Percentiles rank a stretch among this genome's conserved stretches.
phyloP scores from a whole-genome alignment of 2,113 vertebrate species.

The Muntiacus reevesi region DNA sequence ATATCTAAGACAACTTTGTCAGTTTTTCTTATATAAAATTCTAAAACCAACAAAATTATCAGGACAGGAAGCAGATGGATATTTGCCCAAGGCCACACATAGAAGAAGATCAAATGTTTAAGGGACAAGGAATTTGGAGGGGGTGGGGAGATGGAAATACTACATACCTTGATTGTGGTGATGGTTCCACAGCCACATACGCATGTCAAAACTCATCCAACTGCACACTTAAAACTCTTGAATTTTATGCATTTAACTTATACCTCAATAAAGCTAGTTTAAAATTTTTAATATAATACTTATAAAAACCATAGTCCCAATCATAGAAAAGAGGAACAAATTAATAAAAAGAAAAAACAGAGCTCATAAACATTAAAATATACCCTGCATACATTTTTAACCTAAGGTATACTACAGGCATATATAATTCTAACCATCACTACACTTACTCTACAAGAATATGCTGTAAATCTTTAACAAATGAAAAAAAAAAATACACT shows the following conservation, averaged over 20 bases:
- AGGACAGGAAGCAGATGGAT: neutral
- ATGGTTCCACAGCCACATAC: neutral
- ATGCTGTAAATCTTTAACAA: neutral
- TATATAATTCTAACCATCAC: neutral
- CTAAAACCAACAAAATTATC: conserved; percentile 1
- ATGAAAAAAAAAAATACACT: neutral
- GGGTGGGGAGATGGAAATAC: neutral
- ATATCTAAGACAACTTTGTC: neutral
- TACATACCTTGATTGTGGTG: neutral
- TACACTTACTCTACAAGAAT: neutral
- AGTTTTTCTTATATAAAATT: neutral
- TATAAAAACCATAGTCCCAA: neutral
- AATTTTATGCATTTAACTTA: neutral
- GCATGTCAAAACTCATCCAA: neutral
- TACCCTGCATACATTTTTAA: neutral
- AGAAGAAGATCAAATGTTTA: neutral
- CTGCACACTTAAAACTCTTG: neutral
- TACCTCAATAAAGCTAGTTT: neutral
- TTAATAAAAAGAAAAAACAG: neutral
- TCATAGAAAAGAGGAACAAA: neutral
- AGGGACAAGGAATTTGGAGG: neutral
- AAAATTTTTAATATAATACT: neutral
- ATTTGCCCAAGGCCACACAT: neutral
- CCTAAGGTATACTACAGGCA: neutral
- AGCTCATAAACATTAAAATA: neutral